Evolutionary conservation across 2,888 invertebrate genomes (phyloP).

Genomic region (Pilophorus perplexus): DNA sequence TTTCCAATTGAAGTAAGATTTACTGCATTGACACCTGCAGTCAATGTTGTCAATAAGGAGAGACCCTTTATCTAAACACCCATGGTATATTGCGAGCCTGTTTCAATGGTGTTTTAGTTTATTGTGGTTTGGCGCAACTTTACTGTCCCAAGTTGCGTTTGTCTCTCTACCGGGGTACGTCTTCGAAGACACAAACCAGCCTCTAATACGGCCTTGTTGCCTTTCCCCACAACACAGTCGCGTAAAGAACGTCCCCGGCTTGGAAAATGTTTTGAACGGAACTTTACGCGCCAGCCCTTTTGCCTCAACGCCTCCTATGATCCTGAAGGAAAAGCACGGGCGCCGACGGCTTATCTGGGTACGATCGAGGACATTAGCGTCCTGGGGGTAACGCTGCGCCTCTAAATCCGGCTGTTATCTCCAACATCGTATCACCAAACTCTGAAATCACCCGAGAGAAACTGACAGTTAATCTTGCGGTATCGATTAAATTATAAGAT

Average conservation of each 20-base stretch:
- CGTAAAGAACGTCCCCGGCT: too few relatives aligned
- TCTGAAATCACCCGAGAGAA: too few relatives aligned
- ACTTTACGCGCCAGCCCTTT: too few relatives aligned
- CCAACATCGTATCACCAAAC: neutral
- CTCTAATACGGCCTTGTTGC: too few relatives aligned
- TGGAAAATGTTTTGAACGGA: too few relatives aligned
- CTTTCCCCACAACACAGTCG: too few relatives aligned
- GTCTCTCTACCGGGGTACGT: too few relatives aligned
- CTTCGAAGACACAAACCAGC: too few relatives aligned
- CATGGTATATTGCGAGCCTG: constrained; percentile 15
- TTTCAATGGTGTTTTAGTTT: constrained; percentile 40
- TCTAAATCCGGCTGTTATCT: constrained; percentile 12
- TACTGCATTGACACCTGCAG: constrained; percentile 35
- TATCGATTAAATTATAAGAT: too few relatives aligned
- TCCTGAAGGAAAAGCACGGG: neutral
- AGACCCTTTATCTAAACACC: constrained; percentile 35
- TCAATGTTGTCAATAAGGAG: constrained; percentile 32
- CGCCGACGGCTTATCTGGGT: neutral
- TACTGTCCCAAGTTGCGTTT: too few relatives aligned
- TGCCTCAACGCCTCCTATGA: too few relatives aligned
- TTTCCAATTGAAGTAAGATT: constrained; percentile 39
- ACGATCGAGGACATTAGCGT: constrained; percentile 17
- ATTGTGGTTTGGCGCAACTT: constrained; percentile 18
- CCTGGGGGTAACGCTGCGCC: neutral
- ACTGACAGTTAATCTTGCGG: too few relatives aligned